These are phyloP conservation scores for Acleris cristana DNA, from an alignment of 2,888 invertebrate species.

Conservation along the genomic window DNA sequence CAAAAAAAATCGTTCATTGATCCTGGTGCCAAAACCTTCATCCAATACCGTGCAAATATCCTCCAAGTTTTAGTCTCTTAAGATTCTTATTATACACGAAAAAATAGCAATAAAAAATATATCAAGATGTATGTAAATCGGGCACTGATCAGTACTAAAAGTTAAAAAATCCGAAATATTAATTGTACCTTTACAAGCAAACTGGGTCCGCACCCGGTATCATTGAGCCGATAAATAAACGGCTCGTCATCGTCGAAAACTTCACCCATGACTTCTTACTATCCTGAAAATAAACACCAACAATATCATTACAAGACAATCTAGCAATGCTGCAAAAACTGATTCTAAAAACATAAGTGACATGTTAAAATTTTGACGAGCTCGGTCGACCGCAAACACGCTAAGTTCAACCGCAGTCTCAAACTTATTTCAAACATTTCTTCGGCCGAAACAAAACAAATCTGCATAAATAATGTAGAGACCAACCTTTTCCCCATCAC, in stretches of 20 bases:
- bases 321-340: background rate
- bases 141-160: background rate
- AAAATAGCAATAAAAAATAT: too few species aligned
- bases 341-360: slow-evolving; percentile 3
- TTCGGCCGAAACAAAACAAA: slow-evolving; percentile 2
- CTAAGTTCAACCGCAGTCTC: slow-evolving; percentile 1
- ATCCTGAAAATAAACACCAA: slow-evolving; percentile 23
- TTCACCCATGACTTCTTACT: slow-evolving; percentile 64
- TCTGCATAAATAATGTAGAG: slow-evolving; percentile 14
- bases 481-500: slow-evolving; percentile 44
- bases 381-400: slow-evolving; percentile 13
- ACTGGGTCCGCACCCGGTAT: slow-evolving; percentile 89
- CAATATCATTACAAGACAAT: background rate
- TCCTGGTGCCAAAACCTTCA: too few species aligned
- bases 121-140: too few species aligned
- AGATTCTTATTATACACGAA: too few species aligned
- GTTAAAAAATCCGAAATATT: background rate
- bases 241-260: slow-evolving; percentile 85
- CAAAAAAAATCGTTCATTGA: too few species aligned
- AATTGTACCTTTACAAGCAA: slow-evolving; percentile 86
- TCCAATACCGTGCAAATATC: too few species aligned
- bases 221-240: slow-evolving; percentile 89
- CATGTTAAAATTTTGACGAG: slow-evolving; percentile 4
- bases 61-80: too few species aligned
- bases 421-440: slow-evolving; percentile 11